These are phyloP conservation scores for Drosophila lowei DNA, from an alignment of 1,140 invertebrate species.

Conservation along the genomic window DNA sequence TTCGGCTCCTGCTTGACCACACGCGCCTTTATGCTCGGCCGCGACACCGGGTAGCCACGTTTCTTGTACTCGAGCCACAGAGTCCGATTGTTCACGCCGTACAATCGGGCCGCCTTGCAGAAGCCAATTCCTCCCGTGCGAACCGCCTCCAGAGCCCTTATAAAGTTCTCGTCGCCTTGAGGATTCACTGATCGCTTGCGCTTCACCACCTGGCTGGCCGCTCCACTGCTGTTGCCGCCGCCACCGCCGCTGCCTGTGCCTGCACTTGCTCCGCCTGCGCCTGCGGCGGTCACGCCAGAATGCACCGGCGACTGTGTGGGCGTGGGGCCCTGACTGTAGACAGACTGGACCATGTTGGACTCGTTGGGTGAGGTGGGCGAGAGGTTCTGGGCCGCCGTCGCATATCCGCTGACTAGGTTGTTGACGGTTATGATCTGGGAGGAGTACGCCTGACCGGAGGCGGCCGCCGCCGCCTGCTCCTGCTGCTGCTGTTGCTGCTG, in stretches of 20 bases:
- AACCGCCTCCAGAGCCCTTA: constrained; percentile 90
- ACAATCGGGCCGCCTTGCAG: constrained; percentile 91
- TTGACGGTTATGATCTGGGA: constrained; percentile 83
- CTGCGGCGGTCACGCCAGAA: constrained; percentile 27
- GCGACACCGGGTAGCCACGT: constrained; percentile 89
- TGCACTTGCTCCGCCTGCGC: constrained; percentile 37
- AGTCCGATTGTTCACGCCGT: constrained; percentile 92
- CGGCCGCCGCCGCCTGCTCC: constrained; percentile 57
- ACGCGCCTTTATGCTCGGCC: constrained; percentile 89
- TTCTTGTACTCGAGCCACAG: constrained; percentile 93
- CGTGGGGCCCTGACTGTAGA: constrained; percentile 82
- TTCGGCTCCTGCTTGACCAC: constrained; percentile 87
- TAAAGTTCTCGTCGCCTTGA: constrained; percentile 91
- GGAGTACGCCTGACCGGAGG: constrained; percentile 71
- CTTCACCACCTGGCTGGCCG: constrained; percentile 84
- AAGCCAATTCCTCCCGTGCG: constrained; percentile 92
- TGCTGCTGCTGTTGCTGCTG: constrained; percentile 67
- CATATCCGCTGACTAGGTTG: constrained; percentile 79
- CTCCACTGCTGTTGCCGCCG: constrained; percentile 55
- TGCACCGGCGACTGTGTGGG: constrained; percentile 81
- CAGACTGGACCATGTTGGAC: constrained; percentile 82
- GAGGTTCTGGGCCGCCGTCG: constrained; percentile 77
- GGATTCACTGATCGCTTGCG: constrained; percentile 88
- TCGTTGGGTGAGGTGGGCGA: constrained; percentile 82
- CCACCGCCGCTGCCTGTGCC: constrained; percentile 46